Evolutionary conservation across 2,113 vertebrate species (phyloP).

Genomic region (Sceloporus undulatus): DNA sequence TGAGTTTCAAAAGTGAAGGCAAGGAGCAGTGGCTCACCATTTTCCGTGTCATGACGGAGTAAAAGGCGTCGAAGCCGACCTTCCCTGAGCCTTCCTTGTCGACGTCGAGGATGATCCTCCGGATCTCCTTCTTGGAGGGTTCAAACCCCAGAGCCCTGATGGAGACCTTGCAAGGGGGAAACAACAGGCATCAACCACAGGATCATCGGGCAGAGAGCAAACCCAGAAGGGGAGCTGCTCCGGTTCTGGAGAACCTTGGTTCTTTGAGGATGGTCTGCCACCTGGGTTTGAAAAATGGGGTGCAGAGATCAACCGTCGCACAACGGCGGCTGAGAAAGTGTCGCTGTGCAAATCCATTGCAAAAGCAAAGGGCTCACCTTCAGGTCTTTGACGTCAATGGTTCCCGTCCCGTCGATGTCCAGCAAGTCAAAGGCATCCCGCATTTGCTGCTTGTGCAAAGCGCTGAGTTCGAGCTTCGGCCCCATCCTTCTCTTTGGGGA

Average conservation of each 20-base stretch:
- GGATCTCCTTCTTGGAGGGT: slow-evolving; percentile 5
- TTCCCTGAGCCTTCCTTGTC: slow-evolving; percentile 37
- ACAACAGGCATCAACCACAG: neutral
- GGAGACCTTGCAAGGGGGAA: neutral
- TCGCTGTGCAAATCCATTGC: too few species aligned
- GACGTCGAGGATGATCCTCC: neutral
- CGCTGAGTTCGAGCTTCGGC: slow-evolving; percentile 28
- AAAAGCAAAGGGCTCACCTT: neutral
- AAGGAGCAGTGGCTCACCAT: neutral
- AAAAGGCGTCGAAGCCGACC: slow-evolving; percentile 38
- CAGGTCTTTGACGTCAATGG: slow-evolving; percentile 39
- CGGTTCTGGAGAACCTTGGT: neutral
- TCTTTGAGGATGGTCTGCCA: neutral
- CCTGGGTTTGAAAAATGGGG: too few species aligned
- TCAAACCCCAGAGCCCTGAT: slow-evolving; percentile 33
- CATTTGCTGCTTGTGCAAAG: slow-evolving; percentile 30
- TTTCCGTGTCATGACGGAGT: slow-evolving; percentile 34
- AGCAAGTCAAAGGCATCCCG: slow-evolving; percentile 40
- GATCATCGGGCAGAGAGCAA: neutral
- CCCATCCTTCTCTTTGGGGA: neutral
- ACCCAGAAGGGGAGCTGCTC: neutral
- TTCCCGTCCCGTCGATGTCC: slow-evolving; percentile 24
- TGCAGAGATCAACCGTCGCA: too few species aligned
- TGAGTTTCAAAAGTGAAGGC: neutral
- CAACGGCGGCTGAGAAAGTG: too few species aligned